Evolutionary conservation across 2,113 vertebrate genomes (phyloP).

Genomic region (Chloebia gouldiae): DNA sequence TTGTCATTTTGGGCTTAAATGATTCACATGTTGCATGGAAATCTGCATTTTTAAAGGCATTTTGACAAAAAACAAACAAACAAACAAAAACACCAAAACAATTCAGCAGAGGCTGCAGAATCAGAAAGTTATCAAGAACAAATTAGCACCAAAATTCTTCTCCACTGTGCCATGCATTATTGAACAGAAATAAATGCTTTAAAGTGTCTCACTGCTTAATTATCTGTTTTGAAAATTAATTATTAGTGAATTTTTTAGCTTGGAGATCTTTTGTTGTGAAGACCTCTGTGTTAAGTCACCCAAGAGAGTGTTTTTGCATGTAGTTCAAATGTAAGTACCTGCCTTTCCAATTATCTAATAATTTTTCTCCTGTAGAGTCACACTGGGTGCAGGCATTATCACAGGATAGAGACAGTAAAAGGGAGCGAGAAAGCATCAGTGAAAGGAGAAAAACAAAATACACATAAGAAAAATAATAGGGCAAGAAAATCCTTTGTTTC

Average conservation of each 20-base stretch:
- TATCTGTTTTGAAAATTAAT: constrained; percentile 19
- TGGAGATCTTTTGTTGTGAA: neutral
- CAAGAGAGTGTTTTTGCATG: neutral
- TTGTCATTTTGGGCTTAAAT: neutral
- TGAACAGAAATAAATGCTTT: constrained; percentile 11
- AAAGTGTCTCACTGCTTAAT: neutral
- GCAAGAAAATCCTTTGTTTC: neutral
- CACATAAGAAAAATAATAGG: neutral
- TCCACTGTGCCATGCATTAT: neutral
- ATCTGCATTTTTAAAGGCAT: neutral
- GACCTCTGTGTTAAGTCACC: neutral
- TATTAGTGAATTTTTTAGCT: neutral
- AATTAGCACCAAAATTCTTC: neutral
- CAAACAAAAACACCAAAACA: neutral
- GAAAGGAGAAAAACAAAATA: neutral
- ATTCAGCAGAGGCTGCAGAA: neutral
- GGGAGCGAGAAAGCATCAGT: neutral
- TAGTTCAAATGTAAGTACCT: neutral
- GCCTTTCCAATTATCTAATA: neutral
- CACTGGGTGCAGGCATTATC: neutral
- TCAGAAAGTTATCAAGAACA: neutral
- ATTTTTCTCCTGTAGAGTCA: neutral
- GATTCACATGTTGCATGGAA: neutral
- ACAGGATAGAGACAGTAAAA: neutral
- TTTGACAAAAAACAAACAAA: neutral